Evolutionary conservation across 2,888 invertebrate species (phyloP).

Genomic region (Diogma glabrata): DNA sequence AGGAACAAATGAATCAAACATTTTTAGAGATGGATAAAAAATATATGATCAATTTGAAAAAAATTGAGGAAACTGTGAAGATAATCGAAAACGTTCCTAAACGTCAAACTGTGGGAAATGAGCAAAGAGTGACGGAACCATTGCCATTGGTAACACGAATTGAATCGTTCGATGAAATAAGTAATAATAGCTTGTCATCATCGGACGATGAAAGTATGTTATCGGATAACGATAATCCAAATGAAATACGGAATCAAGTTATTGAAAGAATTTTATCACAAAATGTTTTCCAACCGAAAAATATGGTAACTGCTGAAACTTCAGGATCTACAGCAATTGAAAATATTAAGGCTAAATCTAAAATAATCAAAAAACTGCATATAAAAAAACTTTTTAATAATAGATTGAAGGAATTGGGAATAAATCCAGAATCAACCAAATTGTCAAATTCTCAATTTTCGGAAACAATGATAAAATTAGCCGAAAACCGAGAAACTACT

Average conservation of each 20-base stretch:
- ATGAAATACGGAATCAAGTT: not conserved
- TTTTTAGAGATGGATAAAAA: not conserved
- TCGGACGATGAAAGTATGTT: too few relatives aligned
- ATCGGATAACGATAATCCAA: not conserved
- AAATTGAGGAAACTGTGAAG: constrained; percentile 6
- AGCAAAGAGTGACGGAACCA: not conserved
- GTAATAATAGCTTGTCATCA: too few relatives aligned
- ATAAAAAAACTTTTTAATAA: not conserved
- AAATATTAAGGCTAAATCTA: not conserved
- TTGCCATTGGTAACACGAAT: too few relatives aligned
- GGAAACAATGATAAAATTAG: not conserved
- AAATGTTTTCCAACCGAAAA: not conserved
- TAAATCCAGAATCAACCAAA: not conserved
- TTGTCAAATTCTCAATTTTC: not conserved
- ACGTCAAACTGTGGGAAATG: too few relatives aligned
- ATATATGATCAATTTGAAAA: constrained; percentile 3
- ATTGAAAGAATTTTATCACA: not conserved
- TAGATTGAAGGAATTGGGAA: not conserved
- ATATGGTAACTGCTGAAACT: not conserved
- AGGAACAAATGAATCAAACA: constrained; percentile 16
- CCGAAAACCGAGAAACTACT: constrained; percentile 2
- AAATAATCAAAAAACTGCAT: not conserved
- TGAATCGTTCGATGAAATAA: too few relatives aligned
- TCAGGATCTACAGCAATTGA: too few relatives aligned
- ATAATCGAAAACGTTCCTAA: not conserved